Conservation (phyloP, 2,113 vertebrate species). For the Sterna hirundo region DNA sequence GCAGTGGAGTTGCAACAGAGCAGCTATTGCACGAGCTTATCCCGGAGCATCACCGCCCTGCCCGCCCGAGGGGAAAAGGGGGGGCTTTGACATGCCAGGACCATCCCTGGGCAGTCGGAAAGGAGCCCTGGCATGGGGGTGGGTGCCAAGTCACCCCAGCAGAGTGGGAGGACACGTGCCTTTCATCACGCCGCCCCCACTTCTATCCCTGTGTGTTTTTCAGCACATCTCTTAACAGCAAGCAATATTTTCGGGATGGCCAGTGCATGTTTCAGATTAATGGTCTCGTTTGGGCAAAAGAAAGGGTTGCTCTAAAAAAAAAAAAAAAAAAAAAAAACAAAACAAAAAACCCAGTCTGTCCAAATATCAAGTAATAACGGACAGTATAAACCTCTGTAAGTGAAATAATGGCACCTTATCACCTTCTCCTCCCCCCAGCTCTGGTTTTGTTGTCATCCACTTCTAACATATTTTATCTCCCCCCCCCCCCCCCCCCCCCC, state of each 20-base stretch:
- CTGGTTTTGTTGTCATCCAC: background rate
- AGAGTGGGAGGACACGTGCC: background rate
- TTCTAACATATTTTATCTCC: constrained; percentile 59
- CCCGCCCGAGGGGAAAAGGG: background rate
- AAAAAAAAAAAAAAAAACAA: background rate
- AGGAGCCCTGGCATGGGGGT: background rate
- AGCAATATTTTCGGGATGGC: background rate
- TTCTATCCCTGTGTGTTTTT: background rate
- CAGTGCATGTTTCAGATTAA: background rate
- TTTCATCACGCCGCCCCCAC: background rate
- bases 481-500: too few relatives aligned
- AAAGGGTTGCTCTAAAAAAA: background rate
- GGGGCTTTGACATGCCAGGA: background rate
- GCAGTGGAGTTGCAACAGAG: too few relatives aligned
- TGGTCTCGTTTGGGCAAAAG: background rate
- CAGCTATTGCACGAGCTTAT: background rate
- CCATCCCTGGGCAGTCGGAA: background rate
- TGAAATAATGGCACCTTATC: constrained; percentile 5
- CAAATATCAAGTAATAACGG: background rate
- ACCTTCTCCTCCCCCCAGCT: background rate
- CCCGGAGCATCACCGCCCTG: background rate
- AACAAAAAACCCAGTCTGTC: background rate
- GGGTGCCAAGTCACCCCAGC: background rate
- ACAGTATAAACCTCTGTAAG: background rate
- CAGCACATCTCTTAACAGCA: constrained; percentile 2